Percentiles rank a stretch among this genome's conserved stretches.
phyloP scores from a whole-genome alignment of 2,888 invertebrate genomes.

The Crossocerus cetratus region DNA sequence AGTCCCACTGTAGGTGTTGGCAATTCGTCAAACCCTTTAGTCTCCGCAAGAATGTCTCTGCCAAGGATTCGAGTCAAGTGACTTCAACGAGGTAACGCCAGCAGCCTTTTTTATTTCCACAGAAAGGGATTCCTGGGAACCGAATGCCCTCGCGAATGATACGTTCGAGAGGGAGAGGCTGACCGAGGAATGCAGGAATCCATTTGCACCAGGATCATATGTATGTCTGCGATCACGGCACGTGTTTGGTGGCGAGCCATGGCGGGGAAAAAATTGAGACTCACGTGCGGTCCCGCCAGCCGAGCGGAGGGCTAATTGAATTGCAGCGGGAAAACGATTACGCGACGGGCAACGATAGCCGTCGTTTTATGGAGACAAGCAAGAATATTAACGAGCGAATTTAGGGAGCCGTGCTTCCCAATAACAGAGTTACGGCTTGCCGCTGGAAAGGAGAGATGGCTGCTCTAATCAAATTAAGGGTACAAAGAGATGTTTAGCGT shows the following conservation, averaged over 20 bases:
- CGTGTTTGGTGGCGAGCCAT: background rate
- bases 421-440: conserved; percentile 68
- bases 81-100: conserved; percentile 52
- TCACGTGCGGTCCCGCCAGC: conserved; percentile 15
- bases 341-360: conserved; percentile 46
- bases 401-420: conserved; percentile 71
- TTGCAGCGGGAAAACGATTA: conserved; percentile 42
- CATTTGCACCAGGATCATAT: background rate
- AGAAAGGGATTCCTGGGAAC: conserved; percentile 5
- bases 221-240: background rate
- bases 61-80: conserved; percentile 37
- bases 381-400: conserved; percentile 66
- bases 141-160: background rate
- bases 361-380: conserved; percentile 47
- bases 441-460: conserved; percentile 56
- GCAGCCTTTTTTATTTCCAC: conserved; percentile 21
- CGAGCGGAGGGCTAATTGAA: conserved; percentile 36
- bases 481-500: conserved; percentile 69
- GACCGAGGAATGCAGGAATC: background rate
- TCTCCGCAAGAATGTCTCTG: no score
- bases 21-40: no score
- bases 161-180: background rate
- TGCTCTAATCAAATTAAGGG: conserved; percentile 71
- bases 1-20: no score
- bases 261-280: conserved; percentile 13